Percentiles rank a stretch among this genome's conserved stretches.
Evolutionary conservation across 2,888 invertebrate genomes (phyloP).

Genomic region (Taenaris catops): DNA sequence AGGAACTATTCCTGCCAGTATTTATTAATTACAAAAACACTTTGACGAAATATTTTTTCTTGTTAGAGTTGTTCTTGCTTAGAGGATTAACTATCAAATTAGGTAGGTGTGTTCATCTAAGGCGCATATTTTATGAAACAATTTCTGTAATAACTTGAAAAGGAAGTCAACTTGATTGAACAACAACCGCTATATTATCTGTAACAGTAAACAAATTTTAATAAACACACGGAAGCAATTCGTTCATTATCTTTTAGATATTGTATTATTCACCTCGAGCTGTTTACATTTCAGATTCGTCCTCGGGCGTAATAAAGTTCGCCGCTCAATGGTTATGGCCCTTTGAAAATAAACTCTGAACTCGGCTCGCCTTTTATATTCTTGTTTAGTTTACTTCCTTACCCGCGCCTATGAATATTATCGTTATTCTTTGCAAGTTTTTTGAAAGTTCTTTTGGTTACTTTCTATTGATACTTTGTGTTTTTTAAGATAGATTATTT

Average conservation of each 20-base stretch:
- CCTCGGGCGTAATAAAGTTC: constrained; percentile 51
- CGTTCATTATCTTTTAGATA: constrained; percentile 62
- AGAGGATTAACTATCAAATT: no score
- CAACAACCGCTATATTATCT: not conserved
- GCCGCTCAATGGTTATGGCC: constrained; percentile 62
- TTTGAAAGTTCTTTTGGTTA: constrained; percentile 33
- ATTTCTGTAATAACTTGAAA: no score
- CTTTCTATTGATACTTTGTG: constrained; percentile 45
- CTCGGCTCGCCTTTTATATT: constrained; percentile 57
- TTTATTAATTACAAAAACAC: no score
- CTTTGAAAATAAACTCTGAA: constrained; percentile 65
- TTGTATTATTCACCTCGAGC: constrained; percentile 45
- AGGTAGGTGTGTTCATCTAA: no score
- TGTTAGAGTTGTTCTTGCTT: no score
- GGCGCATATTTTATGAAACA: no score
- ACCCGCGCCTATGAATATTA: constrained; percentile 53
- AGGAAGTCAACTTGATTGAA: no score
- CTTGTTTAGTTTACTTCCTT: constrained; percentile 60
- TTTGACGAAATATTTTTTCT: no score
- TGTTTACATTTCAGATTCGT: constrained; percentile 55
- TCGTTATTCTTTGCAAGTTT: constrained; percentile 52
- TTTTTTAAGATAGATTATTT: constrained; percentile 27
- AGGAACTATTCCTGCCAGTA: no score
- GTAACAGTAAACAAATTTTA: constrained; percentile 5
- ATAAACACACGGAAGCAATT: constrained; percentile 30